Base-by-base conservation (phyloP, 1,140 invertebrate species). In the Bombus haemorrhoidalis region DNA sequence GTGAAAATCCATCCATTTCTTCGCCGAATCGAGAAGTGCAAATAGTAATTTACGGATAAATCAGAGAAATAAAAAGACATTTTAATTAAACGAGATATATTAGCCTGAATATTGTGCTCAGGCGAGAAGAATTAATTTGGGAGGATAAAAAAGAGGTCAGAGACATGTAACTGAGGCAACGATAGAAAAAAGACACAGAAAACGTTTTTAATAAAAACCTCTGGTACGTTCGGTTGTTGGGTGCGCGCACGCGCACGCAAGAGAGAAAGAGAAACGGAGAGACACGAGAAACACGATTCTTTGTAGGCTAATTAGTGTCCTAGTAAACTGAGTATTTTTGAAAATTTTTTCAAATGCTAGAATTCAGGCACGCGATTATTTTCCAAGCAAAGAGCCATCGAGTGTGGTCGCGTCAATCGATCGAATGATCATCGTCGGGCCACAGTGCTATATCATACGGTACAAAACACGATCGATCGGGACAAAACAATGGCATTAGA, bases 401-500 rank as follows among this genome's bases (percentile, higher is more conserved):
- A 91, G 91, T 92, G 89, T 90, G 90, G 87, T 91, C 89, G 91
- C 85, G 85, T 89, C 75, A 89, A 92, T 92, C 90, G 91, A 91
- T 92, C 93, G 93, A 91, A 93, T 89, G 92, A 93, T 93, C 92
- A 86, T 88, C 91, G 85, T 87, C 91, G 90, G 89, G 90, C 90
- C 91, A 88, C 92, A 93, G 93, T 93, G 93, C 89, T 92, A 90
- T 92, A 93, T 92, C 85, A 64, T 83, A 88, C 74, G 78, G 72
- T 85, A 89, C 85, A 87, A 90, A 92, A 89, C 89, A 92, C 89
- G 91, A 92, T 93, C 91, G 91, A 93, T 92, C 92, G 90, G 90
- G 86, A 86, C 83, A 88, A 90, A 92, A 91, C 92, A 92, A 95
- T 95, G 95, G 95, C 95, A 92, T 94, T 95, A 90, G 95, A 95